Evolutionary conservation across 2,113 vertebrate genomes (phyloP).

Genomic region (Nettapus auritus): DNA sequence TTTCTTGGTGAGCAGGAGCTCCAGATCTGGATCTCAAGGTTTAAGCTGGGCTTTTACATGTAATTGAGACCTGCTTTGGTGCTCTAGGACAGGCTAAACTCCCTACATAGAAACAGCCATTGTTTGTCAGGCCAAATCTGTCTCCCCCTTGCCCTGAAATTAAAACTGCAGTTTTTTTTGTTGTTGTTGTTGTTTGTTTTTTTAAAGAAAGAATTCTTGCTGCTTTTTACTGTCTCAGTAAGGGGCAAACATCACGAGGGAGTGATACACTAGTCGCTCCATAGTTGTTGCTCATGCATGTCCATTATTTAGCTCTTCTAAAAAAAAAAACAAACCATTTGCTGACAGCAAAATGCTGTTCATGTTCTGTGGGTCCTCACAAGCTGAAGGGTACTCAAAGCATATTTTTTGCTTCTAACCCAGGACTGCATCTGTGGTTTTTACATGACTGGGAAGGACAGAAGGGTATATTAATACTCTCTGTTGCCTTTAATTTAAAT

Average conservation of each 20-base stretch:
- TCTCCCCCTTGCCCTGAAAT: not conserved
- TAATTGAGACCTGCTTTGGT: not conserved
- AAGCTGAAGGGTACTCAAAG: not conserved
- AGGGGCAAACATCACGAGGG: not conserved
- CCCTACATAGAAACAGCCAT: not conserved
- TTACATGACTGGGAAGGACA: not conserved
- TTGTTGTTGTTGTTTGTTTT: too few species aligned
- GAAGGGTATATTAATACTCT: not conserved
- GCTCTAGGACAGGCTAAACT: not conserved
- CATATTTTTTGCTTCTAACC: not conserved
- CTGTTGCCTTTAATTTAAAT: not conserved
- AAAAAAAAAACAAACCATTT: not conserved
- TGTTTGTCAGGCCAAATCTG: not conserved
- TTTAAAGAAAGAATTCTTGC: not conserved
- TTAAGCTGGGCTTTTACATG: not conserved
- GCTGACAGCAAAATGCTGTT: not conserved
- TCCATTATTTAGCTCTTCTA: not conserved
- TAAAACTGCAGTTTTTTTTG: not conserved
- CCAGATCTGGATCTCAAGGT: not conserved
- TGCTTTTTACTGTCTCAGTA: not conserved
- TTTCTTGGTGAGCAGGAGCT: not conserved
- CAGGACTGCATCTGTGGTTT: not conserved
- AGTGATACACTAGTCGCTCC: not conserved
- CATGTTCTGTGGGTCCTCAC: accelerated
- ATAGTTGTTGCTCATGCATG: not conserved